Conservation (phyloP, 2,888 invertebrate genomes). For the Calliphora vomitoria region DNA sequence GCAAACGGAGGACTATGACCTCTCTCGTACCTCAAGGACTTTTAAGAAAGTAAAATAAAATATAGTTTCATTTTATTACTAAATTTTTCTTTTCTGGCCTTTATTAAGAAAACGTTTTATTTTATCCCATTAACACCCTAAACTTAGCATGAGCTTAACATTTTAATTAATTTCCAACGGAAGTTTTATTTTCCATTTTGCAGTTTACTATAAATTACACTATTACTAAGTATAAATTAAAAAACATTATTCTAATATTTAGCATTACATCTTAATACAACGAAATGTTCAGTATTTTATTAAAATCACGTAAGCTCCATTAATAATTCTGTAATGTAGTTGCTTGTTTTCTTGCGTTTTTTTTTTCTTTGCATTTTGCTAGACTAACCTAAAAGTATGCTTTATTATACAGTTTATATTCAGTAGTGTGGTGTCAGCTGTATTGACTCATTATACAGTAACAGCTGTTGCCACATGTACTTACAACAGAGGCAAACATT, state of each 20-base stretch:
- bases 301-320: slow-evolving; percentile 68
- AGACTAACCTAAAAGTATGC: slow-evolving; percentile 33
- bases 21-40: too few species aligned
- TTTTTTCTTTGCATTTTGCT: neutral
- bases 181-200: neutral
- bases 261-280: slow-evolving; percentile 24
- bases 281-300: slow-evolving; percentile 37
- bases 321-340: slow-evolving; percentile 57
- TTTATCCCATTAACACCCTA: neutral
- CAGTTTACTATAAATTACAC: neutral
- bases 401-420: slow-evolving; percentile 41
- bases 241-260: slow-evolving; percentile 31
- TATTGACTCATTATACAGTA: slow-evolving; percentile 62
- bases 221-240: neutral
- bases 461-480: slow-evolving; percentile 49
- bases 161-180: neutral
- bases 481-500: neutral
- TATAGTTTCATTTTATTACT: too few species aligned
- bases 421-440: slow-evolving; percentile 46
- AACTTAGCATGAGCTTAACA: neutral
- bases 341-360: slow-evolving; percentile 11
- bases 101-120: too few species aligned
- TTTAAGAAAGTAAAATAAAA: too few species aligned
- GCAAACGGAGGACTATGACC: too few species aligned
- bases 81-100: too few species aligned